Evolutionary conservation across 2,797 vertebrate genomes (phyloP), one percentile per base, ranked within the genome.

Genomic region (Spinus olivaceus): DNA sequence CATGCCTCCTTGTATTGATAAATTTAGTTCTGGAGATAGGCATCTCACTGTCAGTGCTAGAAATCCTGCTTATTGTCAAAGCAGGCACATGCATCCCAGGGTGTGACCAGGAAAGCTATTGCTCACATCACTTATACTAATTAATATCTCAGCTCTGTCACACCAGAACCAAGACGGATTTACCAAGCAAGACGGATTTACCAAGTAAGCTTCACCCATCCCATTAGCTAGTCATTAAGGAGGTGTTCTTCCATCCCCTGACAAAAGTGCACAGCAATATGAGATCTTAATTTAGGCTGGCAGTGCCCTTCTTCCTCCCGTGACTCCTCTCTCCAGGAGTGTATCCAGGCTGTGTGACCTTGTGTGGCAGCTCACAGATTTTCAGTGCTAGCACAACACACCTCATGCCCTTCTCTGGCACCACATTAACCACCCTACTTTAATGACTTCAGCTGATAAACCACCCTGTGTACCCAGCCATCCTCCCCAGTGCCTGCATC

Each of bases 1-100:
- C n/a, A 6, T 56, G 67, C 41, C 27, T 64, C 32, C 22, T 80
- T 70, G n/a, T 70, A 46, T 23, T 4, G 16, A 80, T 13, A 66
- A 56, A 81, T 69, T 30, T 57, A 46, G 27, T 47, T 47, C 70
- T 76, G 19, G 12, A 42, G 32, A 84, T 76, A 84, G 35, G 39
- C 28, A 79, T 56, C 51, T 94, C 63, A 22, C 69, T 32, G 14
- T 17, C n/a, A 53, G 37, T 22, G 59, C 50, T 70, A 81, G 44
- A 91, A 94, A 92, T 72, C 47, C 87, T 86, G 53, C 35, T 72
- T 69, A 46, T 83, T 88, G 83, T 59, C 63, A 88, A 86, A 92
- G 69, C 44, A 86, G 59, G 24, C 14, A 9, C 33, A 24, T 12
- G 28, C 28, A 41, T 46, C 24, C 44, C 28, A 54, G 33, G 51